Percentiles rank a stretch among this genome's conserved stretches.
These are phyloP conservation scores for Frieseomelitta varia DNA, from an alignment of 1,140 invertebrate species.

Conservation along the genomic window DNA sequence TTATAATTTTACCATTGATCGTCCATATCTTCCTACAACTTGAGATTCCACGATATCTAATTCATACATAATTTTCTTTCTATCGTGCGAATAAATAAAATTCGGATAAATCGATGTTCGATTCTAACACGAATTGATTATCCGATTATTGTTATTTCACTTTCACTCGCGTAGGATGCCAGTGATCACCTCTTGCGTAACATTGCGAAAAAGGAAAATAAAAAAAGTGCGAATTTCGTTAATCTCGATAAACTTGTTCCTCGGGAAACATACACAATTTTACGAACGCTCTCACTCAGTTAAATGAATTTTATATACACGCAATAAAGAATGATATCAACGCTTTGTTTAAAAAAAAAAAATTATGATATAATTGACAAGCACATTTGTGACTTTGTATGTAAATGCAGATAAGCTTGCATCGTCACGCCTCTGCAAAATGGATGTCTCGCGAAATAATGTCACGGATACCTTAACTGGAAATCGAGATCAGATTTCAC, in stretches of 20 bases:
- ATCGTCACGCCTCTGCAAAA: neutral
- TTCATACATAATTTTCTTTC: neutral
- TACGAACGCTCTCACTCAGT: neutral
- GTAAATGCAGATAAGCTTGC: neutral
- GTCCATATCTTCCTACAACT: neutral
- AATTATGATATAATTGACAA: neutral
- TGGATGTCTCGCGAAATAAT: slow-evolving; percentile 1
- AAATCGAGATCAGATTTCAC: slow-evolving; percentile 36
- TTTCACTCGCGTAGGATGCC: neutral
- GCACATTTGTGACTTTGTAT: neutral
- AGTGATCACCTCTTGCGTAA: neutral
- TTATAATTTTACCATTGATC: too few species aligned
- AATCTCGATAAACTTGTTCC: neutral
- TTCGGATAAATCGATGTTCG: neutral
- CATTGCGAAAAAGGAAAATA: neutral
- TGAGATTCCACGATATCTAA: neutral
- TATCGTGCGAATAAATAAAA: neutral
- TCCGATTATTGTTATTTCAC: neutral
- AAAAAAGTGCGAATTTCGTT: neutral
- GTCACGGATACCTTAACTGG: neutral
- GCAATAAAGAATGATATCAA: neutral
- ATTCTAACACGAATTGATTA: too few species aligned
- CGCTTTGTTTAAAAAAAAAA: neutral
- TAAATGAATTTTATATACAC: neutral
- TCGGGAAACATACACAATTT: neutral